Percentiles rank a stretch among this genome's conserved stretches.
Evolutionary conservation across 2,888 invertebrate species (phyloP).

Genomic region (Tethea ocularis): DNA sequence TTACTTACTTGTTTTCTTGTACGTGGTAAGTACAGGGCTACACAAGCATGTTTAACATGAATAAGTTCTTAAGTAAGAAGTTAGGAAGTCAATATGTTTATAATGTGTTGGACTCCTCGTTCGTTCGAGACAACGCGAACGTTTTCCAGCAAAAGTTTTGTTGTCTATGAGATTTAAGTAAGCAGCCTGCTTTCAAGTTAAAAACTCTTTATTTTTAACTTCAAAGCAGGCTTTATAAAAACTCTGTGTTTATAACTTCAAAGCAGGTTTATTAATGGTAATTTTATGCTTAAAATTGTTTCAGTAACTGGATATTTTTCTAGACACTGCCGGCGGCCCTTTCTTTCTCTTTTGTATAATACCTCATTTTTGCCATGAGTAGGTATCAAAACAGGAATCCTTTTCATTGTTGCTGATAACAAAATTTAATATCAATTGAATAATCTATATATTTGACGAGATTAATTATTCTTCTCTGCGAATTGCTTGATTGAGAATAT

Average conservation of each 20-base stretch:
- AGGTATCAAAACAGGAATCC: background rate
- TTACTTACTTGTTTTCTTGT: too few relatives aligned
- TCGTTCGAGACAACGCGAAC: background rate
- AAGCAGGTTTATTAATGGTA: conserved; percentile 17
- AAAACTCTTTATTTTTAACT: conserved; percentile 14
- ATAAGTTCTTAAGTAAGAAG: background rate
- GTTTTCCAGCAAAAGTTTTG: background rate
- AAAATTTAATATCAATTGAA: too few relatives aligned
- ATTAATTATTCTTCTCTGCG: background rate
- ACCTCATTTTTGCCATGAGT: too few relatives aligned
- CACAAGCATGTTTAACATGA: background rate
- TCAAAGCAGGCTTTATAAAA: conserved; percentile 17
- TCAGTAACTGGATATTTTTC: conserved; percentile 1
- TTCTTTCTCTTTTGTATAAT: background rate
- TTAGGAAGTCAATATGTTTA: background rate
- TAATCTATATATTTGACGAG: too few relatives aligned
- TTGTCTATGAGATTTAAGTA: conserved; percentile 8
- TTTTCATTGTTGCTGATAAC: background rate
- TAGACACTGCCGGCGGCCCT: background rate
- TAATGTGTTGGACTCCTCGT: background rate
- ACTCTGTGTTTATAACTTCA: conserved; percentile 16
- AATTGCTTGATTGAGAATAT: background rate
- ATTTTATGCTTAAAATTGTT: conserved; percentile 16
- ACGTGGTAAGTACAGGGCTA: background rate
- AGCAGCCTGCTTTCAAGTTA: too few relatives aligned